Evolutionary conservation across 2,113 vertebrate genomes (phyloP), one percentile per base, ranked within the genome.

Genomic region (Notechis scutatus): DNA sequence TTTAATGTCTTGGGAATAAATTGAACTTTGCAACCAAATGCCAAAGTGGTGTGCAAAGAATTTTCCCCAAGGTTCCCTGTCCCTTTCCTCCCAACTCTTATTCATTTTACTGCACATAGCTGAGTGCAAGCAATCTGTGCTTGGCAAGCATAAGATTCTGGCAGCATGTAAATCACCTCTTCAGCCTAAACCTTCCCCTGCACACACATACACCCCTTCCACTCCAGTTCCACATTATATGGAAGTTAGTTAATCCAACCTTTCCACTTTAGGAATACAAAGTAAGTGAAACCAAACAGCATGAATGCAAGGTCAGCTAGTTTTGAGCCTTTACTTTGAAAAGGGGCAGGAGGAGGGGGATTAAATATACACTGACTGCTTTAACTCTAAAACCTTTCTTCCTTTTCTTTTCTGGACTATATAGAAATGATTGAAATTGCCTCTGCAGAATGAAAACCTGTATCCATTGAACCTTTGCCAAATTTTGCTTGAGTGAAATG

Each of bases 1-100:
- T 97, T 96, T 97, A 97, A 93, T 94, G 92, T 87, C 92, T 94
- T 91, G 94, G 95, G 93, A 95, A 96, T 97, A 98, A 97, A 97
- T 97, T 95, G 96, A 97, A 96, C 96, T 97, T 96, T 95, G 92
- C 94, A 95, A 94, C 95, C 95, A 96, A 74, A 47, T 96, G 97
- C 92, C 96, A 96, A 91, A 92, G 93, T 94, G 89, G 94, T 94
- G 94, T 18, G 52, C 91, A 95, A 96, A 93, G 96, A 97, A 97
- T 96, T 96, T 81, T 94, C 90, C 92, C 95, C 93, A 96, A 94
- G 95, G 92, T 96, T 95, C 93, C 93, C 90, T 93, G 87, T 89
- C 24, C 94, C 95, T 95, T 92, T 88, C 15, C 29, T 15, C 39
- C 42, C 91, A 94, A 85, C 54, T 94, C 90, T 94, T 90, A 91